These are phyloP conservation scores for Bombus impatiens DNA, from an alignment of 1,140 invertebrate species.

Conservation along the genomic window DNA sequence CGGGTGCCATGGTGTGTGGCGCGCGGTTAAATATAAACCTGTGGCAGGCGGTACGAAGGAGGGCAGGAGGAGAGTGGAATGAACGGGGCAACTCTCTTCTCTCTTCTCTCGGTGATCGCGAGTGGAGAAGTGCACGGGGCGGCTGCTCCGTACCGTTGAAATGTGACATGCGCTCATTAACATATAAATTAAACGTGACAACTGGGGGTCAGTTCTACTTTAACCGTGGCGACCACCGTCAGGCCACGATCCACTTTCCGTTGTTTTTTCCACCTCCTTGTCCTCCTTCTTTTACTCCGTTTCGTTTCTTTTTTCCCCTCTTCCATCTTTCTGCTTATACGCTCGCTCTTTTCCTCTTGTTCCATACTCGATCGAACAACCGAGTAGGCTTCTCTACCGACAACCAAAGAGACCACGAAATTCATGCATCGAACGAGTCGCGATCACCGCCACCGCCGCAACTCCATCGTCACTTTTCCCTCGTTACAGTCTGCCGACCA, in stretches of 20 bases:
- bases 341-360: background rate
- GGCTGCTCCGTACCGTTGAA: conserved; percentile 59
- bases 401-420: background rate
- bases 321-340: background rate
- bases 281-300: background rate
- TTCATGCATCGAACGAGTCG: background rate
- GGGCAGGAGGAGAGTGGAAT: conserved; percentile 61
- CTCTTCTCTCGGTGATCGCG: background rate
- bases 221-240: conserved; percentile 58
- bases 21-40: conserved; percentile 72
- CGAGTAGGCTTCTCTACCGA: background rate
- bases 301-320: background rate
- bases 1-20: conserved; percentile 67
- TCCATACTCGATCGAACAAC: background rate
- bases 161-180: conserved; percentile 74
- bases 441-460: background rate
- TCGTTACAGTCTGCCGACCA: background rate
- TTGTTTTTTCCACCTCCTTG: conserved; percentile 15
- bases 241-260: conserved; percentile 43
- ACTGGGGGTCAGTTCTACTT: conserved; percentile 67
- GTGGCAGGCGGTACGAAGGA: conserved; percentile 50
- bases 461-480: background rate
- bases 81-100: conserved; percentile 61
- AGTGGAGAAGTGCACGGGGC: conserved; percentile 40
- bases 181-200: conserved; percentile 76